These are phyloP conservation scores for Brachycybe producta DNA, from an alignment of 2,888 invertebrate species.

Conservation along the genomic window DNA sequence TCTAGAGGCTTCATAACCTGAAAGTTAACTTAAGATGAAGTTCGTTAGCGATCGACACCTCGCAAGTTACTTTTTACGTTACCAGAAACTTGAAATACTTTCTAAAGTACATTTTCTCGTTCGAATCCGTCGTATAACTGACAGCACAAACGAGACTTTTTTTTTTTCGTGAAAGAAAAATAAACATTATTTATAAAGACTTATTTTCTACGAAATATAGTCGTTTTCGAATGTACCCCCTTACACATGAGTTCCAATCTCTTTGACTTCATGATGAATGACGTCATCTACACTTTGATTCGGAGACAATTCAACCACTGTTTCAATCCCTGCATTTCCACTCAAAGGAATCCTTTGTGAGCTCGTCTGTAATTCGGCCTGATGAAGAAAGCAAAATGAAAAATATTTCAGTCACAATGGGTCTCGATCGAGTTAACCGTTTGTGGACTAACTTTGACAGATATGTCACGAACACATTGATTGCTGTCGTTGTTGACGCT, in stretches of 20 bases:
- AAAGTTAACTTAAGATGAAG: conserved; percentile 10
- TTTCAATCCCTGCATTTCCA: conserved; percentile 50
- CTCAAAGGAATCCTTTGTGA: conserved; percentile 71
- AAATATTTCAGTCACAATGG: neutral
- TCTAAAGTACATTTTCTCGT: conserved; percentile 67
- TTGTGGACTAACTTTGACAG: conserved; percentile 52
- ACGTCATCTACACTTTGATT: conserved; percentile 86
- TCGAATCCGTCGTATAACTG: conserved; percentile 62
- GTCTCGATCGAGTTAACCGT: conserved; percentile 2
- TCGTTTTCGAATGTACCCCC: conserved; percentile 25
- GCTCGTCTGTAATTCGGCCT: conserved; percentile 88
- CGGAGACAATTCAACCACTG: conserved; percentile 45
- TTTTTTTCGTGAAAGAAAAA: no score
- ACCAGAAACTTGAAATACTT: conserved; percentile 89
- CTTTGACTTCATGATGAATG: conserved; percentile 98
- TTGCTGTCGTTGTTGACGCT: conserved; percentile 92
- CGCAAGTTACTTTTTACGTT: no score
- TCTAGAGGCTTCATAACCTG: conserved; percentile 94
- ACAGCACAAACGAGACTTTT: conserved; percentile 95
- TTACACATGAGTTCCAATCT: conserved; percentile 93
- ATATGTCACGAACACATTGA: conserved; percentile 66
- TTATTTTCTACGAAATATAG: neutral
- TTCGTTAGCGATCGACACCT: neutral
- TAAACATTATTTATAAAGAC: neutral
- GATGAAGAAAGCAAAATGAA: conserved; percentile 25